These are phyloP conservation scores for Atractosteus spatula DNA, from an alignment of 2,113 vertebrate genomes.

Conservation along the genomic window DNA sequence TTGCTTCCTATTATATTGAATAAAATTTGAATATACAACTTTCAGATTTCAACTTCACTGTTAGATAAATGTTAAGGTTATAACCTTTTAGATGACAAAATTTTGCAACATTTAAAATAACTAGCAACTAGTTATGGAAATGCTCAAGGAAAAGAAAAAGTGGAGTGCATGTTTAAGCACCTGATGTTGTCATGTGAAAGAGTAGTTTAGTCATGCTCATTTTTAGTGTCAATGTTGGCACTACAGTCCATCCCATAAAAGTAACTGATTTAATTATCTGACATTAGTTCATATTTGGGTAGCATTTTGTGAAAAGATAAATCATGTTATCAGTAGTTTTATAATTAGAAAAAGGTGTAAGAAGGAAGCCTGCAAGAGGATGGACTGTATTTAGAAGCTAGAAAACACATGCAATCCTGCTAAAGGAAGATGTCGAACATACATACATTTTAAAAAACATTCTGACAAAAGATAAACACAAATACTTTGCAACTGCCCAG, in stretches of 20 bases:
- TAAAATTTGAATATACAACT: too few species aligned
- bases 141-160: too few species aligned
- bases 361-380: neutral
- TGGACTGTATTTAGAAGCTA: neutral
- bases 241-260: neutral
- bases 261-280: neutral
- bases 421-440: neutral
- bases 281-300: neutral
- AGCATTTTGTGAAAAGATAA: too few species aligned
- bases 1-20: too few species aligned
- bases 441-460: too few species aligned
- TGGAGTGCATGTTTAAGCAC: too few species aligned
- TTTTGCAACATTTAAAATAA: too few species aligned
- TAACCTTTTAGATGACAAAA: too few species aligned
- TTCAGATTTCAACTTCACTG: too few species aligned
- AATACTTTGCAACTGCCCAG: neutral
- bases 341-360: neutral
- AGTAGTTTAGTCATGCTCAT: neutral
- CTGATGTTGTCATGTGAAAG: neutral
- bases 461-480: conserved; percentile 13
- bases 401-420: neutral
- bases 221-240: neutral
- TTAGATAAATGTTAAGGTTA: too few species aligned
- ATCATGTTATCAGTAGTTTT: neutral
- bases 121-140: too few species aligned